Conservation (phyloP, 2,113 vertebrate species). For the Larimichthys polyactis region DNA sequence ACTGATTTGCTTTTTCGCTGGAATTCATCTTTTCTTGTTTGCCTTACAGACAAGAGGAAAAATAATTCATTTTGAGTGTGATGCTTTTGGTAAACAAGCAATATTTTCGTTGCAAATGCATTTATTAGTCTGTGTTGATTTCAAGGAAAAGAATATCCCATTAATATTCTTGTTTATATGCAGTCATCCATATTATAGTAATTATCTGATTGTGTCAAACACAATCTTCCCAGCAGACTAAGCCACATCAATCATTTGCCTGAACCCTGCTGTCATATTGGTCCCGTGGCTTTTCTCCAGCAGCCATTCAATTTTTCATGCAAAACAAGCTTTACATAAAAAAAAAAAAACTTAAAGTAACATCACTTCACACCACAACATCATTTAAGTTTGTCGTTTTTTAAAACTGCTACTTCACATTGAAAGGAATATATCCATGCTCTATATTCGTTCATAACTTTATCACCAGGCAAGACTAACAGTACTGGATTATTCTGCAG, state of each 20-base stretch:
- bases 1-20: slow-evolving; percentile 6
- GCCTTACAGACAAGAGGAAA: slow-evolving; percentile 22
- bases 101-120: slow-evolving; percentile 12
- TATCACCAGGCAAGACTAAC: background rate
- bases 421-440: background rate
- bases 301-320: slow-evolving; percentile 25
- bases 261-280: slow-evolving; percentile 23
- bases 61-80: slow-evolving; percentile 14
- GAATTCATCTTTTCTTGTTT: background rate
- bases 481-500: too few relatives aligned
- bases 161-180: slow-evolving; percentile 61
- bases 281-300: slow-evolving; percentile 35
- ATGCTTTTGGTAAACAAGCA: slow-evolving; percentile 47
- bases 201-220: slow-evolving; percentile 64
- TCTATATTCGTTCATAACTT: background rate
- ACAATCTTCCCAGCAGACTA: slow-evolving; percentile 49
- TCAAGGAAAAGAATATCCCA: slow-evolving; percentile 6
- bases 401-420: too few relatives aligned
- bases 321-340: slow-evolving; percentile 18
- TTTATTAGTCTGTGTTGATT: slow-evolving; percentile 30
- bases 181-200: slow-evolving; percentile 58
- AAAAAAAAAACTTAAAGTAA: background rate
- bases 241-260: slow-evolving; percentile 47
- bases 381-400: background rate
- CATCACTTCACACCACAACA: background rate